Conservation (phyloP, 1,140 invertebrate species). For the Zaprionus lachaisei region DNA sequence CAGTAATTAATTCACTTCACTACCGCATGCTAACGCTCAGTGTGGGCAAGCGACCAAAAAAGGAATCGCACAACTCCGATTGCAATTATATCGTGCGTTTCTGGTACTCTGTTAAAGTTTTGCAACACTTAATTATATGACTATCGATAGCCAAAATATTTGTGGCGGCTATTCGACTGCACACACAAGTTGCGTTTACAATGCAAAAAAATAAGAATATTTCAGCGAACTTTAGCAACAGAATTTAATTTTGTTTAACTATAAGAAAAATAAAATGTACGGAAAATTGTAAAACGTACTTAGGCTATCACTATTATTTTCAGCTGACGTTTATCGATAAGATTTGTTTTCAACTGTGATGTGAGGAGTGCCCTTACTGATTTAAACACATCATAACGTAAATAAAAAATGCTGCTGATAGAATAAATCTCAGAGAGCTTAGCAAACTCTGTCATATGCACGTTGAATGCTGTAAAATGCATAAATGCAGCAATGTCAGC, state of each 20-base stretch:
- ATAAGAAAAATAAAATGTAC: background rate
- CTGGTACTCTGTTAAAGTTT: background rate
- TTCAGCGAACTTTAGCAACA: background rate
- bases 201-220: background rate
- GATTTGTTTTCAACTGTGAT: background rate
- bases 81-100: background rate
- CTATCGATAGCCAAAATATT: background rate
- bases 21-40: constrained; percentile 52
- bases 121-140: constrained; percentile 8
- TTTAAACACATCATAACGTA: constrained; percentile 24
- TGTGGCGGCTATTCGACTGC: background rate
- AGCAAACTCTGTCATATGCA: constrained; percentile 45
- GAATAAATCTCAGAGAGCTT: constrained; percentile 68
- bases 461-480: constrained; percentile 31
- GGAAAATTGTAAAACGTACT: background rate
- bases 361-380: constrained; percentile 19
- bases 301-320: background rate
- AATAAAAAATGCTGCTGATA: constrained; percentile 64
- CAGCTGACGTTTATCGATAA: constrained; percentile 3
- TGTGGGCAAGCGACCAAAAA: constrained; percentile 43
- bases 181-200: background rate
- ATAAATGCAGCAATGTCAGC: constrained; percentile 60
- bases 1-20: constrained; percentile 47
- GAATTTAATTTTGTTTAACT: background rate
- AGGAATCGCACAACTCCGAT: constrained; percentile 23